Evolutionary conservation across 2,888 invertebrate species (phyloP), one percentile per base, ranked within the genome.

Genomic region (Galerucella nymphaeae): DNA sequence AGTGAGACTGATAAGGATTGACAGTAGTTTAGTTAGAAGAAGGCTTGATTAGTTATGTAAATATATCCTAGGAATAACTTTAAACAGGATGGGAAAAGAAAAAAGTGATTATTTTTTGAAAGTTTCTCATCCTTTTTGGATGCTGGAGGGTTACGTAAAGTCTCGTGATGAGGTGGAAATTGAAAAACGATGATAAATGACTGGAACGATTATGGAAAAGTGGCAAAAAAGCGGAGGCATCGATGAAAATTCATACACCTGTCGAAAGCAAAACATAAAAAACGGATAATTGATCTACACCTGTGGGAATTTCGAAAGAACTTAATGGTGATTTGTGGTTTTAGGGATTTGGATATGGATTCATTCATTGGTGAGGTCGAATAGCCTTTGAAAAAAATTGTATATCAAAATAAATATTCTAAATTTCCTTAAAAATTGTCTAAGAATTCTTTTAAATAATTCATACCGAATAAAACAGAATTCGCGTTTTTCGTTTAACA

Each of bases 151-250:
- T n/a, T 48, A 48, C 30, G 30, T 8, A 30, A 2, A 5, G 5
- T 14, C 48, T 6, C 48, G 48, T n/a, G 48, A 48, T 48, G 14
- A 6, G n/a, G 14, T 48, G 48, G n/a, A 48, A 48, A 48, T 48
- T 48, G 57, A 57, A 57, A 20, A 18, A 18, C 57, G 57, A 23
- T 57, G 20, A 57, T 57, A 57, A 57, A 57, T 57, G 20, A 57
- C 57, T 23, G 11, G 57, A 1, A 57, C 9, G 55, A 11, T 57
- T 18, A 57, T 13, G 57, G 14, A 18, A 57, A 57, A 57, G 57
- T 57, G 14, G 57, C 30, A 30, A 57, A 57, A 57, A 20, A 57
- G 11, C 14, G 13, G 14, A 6, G 30, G 30, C 30, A 30, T 30
- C 8, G 18, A 57, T 57, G 20, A 57, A 57, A 23, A 14, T 20